A percentile compares a stretch with the other conserved stretches of the same genome.
Evolutionary conservation across 37 sponge, comb jelly and placozoan genomes (phyloP).

Genomic region (Cladorhizidae sp.): DNA sequence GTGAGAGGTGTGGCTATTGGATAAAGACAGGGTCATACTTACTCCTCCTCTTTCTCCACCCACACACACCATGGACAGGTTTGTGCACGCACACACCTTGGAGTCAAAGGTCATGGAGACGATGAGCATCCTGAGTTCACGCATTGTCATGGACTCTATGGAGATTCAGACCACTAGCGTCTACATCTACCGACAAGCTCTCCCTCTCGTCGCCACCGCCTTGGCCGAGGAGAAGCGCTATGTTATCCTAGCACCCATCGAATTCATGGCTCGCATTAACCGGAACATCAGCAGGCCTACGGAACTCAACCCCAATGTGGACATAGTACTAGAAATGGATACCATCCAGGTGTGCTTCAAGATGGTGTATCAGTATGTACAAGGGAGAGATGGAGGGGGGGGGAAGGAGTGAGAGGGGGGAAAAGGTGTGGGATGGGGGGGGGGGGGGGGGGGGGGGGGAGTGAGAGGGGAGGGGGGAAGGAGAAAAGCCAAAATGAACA

Average conservation of each 20-base stretch:
- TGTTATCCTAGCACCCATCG: constrained; percentile 43
- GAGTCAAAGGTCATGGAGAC: constrained; percentile 10
- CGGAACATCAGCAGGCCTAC: constrained; percentile 50
- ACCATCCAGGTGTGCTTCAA: constrained; percentile 39
- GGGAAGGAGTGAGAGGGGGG: too few relatives aligned
- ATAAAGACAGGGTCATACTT: too few relatives aligned
- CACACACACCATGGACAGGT: too few relatives aligned
- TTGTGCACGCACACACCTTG: constrained; percentile 24
- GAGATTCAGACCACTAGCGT: constrained; percentile 40
- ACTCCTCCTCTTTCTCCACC: too few relatives aligned
- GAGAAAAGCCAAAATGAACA: too few relatives aligned
- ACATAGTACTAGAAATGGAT: constrained; percentile 17
- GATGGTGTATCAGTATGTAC: too few relatives aligned
- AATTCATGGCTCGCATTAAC: constrained; percentile 21
- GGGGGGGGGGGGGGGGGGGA: too few relatives aligned
- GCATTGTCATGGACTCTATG: constrained; percentile 43
- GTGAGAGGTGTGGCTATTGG: too few relatives aligned
- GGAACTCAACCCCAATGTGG: constrained; percentile 36
- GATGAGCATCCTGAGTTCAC: neutral
- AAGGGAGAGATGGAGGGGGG: too few relatives aligned
- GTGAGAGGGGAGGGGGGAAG: too few relatives aligned
- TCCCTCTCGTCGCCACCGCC: neutral
- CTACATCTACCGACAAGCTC: constrained; percentile 22
- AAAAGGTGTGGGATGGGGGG: too few relatives aligned
- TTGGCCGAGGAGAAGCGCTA: neutral